Base-by-base conservation (phyloP, 2,797 vertebrate genomes). In the Thalassophryne amazonica region DNA sequence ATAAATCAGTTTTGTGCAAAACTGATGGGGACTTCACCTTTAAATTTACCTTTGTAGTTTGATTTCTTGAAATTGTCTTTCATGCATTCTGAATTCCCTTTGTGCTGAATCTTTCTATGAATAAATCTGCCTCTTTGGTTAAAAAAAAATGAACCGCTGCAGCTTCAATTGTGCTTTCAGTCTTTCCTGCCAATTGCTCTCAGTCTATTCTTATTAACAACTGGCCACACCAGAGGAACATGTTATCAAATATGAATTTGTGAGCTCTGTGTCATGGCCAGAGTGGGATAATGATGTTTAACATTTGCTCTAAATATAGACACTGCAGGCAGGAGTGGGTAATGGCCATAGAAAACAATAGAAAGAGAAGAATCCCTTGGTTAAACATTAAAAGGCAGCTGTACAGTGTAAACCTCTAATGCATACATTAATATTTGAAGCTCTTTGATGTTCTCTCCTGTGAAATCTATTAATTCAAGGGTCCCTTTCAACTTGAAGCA, bases 381-480 rank as follows among this genome's bases (percentile, higher is more conserved):
- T 71, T 42, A 57, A 58, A 58, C 29, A 37, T 55, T 69, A 32
- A 69, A 80, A 70, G 57, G 27, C 31, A 14, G 62, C 57, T 37
- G 25, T 60, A 57, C 20, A 30, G 35, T 13, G 7, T 39, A 38
- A 71, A 43, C 41, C 45, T 68, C 35, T 18, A 41, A 61, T 53
- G 50, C 71, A 36, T 60, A 30, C 45, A 42, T 72, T 65, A 40
- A 78, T 76, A 76, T 58, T 51, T 56, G 6, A 73, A 24, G 51
- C 63, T 53, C 68, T 81, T 83, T 84, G 73, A 80, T 65, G 67
- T 73, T 74, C 16, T 41, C 61, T 75, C 61, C 55, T 42, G 64
- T 64, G 67, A 67, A 76, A 83, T 71, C 46, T 58, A 58, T 73
- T 69, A 24, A 75, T 78, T 80, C 62, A 57, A 50, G 18, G 1